Evolutionary conservation across 2,888 invertebrate genomes (phyloP).

Genomic region (Priapulus caudatus): DNA sequence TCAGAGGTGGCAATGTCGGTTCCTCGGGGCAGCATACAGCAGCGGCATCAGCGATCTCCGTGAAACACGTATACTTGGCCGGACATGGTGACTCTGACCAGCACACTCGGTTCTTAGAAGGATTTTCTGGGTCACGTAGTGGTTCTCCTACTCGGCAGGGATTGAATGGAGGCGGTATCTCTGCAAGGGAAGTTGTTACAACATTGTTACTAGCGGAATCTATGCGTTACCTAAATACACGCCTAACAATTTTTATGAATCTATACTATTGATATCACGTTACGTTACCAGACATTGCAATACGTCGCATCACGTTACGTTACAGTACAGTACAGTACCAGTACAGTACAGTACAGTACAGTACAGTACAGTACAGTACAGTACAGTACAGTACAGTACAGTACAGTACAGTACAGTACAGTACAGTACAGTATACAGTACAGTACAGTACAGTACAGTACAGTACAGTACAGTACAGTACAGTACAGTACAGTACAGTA

Average conservation of each 20-base stretch:
- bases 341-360: not conserved
- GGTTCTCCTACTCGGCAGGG: not conserved
- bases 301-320: not conserved
- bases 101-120: not conserved
- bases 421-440: not conserved
- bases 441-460: not conserved
- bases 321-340: not conserved
- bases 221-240: too few species aligned
- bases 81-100: slow-evolving; percentile 3
- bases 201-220: too few species aligned
- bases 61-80: not conserved
- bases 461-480: not conserved
- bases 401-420: not conserved
- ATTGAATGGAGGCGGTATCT: not conserved
- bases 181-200: not conserved
- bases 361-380: not conserved
- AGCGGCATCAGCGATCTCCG: not conserved
- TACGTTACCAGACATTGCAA: too few species aligned
- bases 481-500: not conserved
- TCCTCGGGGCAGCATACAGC: not conserved
- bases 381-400: not conserved
- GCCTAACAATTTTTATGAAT: too few species aligned
- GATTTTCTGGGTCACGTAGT: not conserved
- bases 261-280: too few species aligned
- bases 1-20: too few species aligned